Percentiles rank a stretch among this genome's conserved stretches.
phyloP scores from a whole-genome alignment of 2,888 invertebrate genomes.

The Ichneumon xanthorius region DNA sequence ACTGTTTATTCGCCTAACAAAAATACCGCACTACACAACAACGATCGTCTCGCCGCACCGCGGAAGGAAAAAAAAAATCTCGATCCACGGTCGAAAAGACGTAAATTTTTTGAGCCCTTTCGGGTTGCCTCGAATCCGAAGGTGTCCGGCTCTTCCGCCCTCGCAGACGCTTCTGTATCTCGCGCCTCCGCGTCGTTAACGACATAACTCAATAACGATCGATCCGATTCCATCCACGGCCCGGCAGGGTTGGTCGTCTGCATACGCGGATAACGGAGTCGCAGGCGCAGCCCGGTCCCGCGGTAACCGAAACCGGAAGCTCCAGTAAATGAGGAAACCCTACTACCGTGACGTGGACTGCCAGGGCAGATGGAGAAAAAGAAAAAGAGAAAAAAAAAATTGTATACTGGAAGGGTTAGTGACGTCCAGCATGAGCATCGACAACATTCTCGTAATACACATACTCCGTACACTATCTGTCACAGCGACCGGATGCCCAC shows the following conservation, averaged over 20 bases:
- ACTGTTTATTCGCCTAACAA: too few relatives aligned
- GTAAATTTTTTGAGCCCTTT: not conserved
- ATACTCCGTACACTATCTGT: not conserved
- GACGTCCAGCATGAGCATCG: conserved; percentile 15
- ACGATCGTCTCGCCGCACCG: too few relatives aligned
- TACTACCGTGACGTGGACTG: conserved; percentile 33
- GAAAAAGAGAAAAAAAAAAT: not conserved
- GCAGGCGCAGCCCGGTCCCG: conserved; percentile 6
- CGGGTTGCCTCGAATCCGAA: not conserved
- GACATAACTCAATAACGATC: conserved; percentile 79
- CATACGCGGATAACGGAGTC: conserved; percentile 31
- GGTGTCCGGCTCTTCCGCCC: not conserved
- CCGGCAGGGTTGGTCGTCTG: not conserved
- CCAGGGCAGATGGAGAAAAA: not conserved
- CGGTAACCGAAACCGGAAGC: conserved; percentile 76
- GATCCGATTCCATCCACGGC: conserved; percentile 64
- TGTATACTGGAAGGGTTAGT: not conserved
- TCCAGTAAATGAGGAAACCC: conserved; percentile 74
- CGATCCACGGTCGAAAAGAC: too few relatives aligned
- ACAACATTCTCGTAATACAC: conserved; percentile 22
- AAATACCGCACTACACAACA: too few relatives aligned
- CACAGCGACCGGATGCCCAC: not conserved
- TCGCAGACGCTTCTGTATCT: conserved; percentile 32
- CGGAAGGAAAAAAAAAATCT: too few relatives aligned
- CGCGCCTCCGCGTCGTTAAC: conserved; percentile 68